A percentile compares a stretch with the other conserved stretches of the same genome.
Evolutionary conservation across 1,140 invertebrate species (phyloP).

Genomic region (Calosoma granatense): DNA sequence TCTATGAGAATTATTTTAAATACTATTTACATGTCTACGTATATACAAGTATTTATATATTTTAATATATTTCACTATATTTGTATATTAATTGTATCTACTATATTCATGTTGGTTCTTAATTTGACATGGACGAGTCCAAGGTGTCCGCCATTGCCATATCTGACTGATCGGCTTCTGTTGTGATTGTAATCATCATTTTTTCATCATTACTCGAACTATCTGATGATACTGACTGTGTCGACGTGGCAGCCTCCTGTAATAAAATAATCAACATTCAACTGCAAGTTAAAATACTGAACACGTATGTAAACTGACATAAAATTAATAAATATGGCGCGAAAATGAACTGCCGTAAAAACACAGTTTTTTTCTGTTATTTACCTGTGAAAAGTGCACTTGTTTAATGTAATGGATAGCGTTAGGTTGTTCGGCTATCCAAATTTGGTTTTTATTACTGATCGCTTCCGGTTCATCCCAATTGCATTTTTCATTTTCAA

Average conservation of each 20-base stretch:
- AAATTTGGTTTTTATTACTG: slow-evolving; percentile 9
- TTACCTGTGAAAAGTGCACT: slow-evolving; percentile 32
- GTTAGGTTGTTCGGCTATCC: slow-evolving; percentile 15
- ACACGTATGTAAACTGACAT: slow-evolving; percentile 5
- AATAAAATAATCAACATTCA: slow-evolving; percentile 24
- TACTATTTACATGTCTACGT: too few species aligned
- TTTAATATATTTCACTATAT: too few species aligned
- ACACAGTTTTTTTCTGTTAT: too few species aligned
- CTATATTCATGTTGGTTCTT: too few species aligned
- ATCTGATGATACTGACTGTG: slow-evolving; percentile 48
- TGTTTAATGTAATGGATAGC: slow-evolving; percentile 34
- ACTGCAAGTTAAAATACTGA: slow-evolving; percentile 14
- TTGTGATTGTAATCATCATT: slow-evolving; percentile 52
- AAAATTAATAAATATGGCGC: slow-evolving; percentile 10
- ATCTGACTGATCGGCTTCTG: slow-evolving; percentile 29
- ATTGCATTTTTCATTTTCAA: not conserved
- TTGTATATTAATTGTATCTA: too few species aligned
- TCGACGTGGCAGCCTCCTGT: slow-evolving; percentile 49
- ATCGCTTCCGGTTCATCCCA: not conserved
- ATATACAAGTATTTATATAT: too few species aligned
- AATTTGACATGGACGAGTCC: slow-evolving; percentile 15
- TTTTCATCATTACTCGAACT: slow-evolving; percentile 53
- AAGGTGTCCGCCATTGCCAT: slow-evolving; percentile 32
- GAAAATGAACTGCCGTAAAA: too few species aligned
- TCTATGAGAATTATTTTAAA: too few species aligned